phyloP scores from a whole-genome alignment of 2,797 vertebrate genomes.

The Calcarius lapponicus region DNA sequence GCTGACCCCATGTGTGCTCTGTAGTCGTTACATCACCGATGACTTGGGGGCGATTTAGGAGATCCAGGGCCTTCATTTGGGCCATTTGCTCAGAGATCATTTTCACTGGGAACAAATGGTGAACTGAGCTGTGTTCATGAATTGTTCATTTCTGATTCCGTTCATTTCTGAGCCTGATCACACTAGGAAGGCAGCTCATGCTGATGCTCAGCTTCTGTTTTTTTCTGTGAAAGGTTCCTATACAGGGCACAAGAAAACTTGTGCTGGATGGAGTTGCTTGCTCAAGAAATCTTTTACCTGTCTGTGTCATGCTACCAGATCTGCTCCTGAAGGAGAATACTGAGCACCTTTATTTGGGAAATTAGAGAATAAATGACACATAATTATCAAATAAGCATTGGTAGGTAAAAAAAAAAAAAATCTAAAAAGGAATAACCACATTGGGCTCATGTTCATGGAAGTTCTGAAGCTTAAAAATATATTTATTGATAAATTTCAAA shows the following conservation, averaged over 20 bases:
- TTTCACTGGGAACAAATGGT: neutral
- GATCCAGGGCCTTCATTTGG: neutral
- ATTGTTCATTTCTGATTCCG: neutral
- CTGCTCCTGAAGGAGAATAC: neutral
- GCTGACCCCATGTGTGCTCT: neutral
- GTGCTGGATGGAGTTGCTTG: neutral
- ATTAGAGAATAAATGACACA: neutral
- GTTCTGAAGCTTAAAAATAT: neutral
- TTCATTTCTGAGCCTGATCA: neutral
- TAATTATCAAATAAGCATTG: neutral
- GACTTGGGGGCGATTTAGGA: neutral
- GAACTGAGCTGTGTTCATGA: neutral
- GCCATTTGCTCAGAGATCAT: neutral
- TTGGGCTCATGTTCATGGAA: neutral
- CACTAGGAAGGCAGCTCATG: neutral
- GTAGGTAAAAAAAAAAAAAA: too few species aligned
- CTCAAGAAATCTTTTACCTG: neutral
- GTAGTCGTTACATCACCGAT: neutral
- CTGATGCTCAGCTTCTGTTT: neutral
- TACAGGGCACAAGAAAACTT: neutral
- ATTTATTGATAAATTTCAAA: neutral
- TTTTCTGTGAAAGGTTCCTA: neutral
- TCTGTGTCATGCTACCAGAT: neutral
- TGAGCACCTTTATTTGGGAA: neutral
- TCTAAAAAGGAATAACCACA: neutral